Evolutionary conservation across 1,140 invertebrate species (phyloP).

Genomic region (Apis mellifera): Amel_HAv3.1 CM009933.2:11857001-11857500

Average conservation of each 20-base stretch:
- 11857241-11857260: constrained; percentile 28
- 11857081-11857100: constrained; percentile 51
- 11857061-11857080: constrained; percentile 42
- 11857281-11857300: too few species aligned
- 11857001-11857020: background rate
- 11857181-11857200: constrained; percentile 34
- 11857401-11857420: background rate
- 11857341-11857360: too few species aligned
- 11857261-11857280: constrained; percentile 27
- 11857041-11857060: constrained; percentile 46
- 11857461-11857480: constrained; percentile 4
- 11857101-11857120: constrained; percentile 37
- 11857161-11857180: constrained; percentile 31
- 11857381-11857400: background rate
- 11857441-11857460: background rate
- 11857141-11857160: constrained; percentile 53
- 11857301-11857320: too few species aligned
- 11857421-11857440: background rate
- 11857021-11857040: background rate
- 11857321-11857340: too few species aligned
- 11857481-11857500: constrained; percentile 44
- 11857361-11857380: background rate
- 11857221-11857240: constrained; percentile 14
- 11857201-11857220: constrained; percentile 20
- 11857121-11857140: constrained; percentile 49